Evolutionary conservation across 2,888 invertebrate species (phyloP).

Genomic region (Nipponacmea schrenckii): DNA sequence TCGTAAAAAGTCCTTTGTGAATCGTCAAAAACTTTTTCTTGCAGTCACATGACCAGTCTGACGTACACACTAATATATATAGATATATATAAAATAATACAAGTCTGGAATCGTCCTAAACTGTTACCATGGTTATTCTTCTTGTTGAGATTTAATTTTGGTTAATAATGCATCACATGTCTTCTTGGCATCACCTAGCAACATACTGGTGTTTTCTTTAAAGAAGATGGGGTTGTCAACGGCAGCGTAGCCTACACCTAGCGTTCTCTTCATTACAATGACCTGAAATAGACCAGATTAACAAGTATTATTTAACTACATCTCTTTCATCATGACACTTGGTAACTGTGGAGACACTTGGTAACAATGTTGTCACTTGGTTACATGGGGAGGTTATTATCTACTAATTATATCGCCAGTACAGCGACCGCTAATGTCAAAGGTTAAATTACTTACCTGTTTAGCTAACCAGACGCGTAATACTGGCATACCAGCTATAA

Average conservation of each 20-base stretch:
- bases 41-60: too few relatives aligned
- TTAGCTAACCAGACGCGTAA: slow-evolving; percentile 87
- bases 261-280: slow-evolving; percentile 88
- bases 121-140: slow-evolving; percentile 6
- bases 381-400: too few relatives aligned
- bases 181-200: slow-evolving; percentile 91
- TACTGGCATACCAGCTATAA: slow-evolving; percentile 93
- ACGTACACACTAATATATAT: too few relatives aligned
- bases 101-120: too few relatives aligned
- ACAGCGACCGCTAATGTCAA: too few relatives aligned
- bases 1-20: too few relatives aligned
- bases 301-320: not conserved
- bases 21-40: too few relatives aligned
- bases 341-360: too few relatives aligned
- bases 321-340: too few relatives aligned
- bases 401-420: too few relatives aligned
- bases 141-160: slow-evolving; percentile 71
- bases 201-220: slow-evolving; percentile 85
- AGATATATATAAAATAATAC: too few relatives aligned
- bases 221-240: slow-evolving; percentile 94
- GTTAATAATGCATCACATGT: slow-evolving; percentile 84
- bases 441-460: slow-evolving; percentile 72
- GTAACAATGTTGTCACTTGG: too few relatives aligned
- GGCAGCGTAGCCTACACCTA: slow-evolving; percentile 89
- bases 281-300: slow-evolving; percentile 71